A percentile compares a stretch with the other conserved stretches of the same genome.
Evolutionary conservation across 2,888 invertebrate genomes (phyloP).

Genomic region (Mythimna loreyi): DNA sequence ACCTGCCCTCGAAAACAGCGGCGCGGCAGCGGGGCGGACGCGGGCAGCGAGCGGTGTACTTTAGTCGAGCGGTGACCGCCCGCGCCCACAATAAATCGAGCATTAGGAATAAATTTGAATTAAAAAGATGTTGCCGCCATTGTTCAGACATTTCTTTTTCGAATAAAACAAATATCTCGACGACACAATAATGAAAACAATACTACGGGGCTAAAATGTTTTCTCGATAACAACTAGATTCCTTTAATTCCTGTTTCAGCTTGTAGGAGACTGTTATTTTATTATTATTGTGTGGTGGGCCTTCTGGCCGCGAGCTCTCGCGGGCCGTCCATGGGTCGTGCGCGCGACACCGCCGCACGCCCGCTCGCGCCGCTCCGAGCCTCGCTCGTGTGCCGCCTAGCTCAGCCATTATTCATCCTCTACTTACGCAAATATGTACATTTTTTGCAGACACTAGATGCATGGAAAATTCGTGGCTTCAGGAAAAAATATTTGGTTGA

Average conservation of each 20-base stretch:
- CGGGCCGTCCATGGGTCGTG: neutral
- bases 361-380: conserved; percentile 5
- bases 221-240: neutral
- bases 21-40: too few relatives aligned
- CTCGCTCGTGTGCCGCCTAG: conserved; percentile 23
- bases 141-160: too few relatives aligned
- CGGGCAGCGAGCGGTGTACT: too few relatives aligned
- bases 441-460: conserved; percentile 8
- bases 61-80: too few relatives aligned
- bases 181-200: too few relatives aligned
- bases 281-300: neutral
- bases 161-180: too few relatives aligned
- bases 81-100: too few relatives aligned
- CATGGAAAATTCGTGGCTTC: neutral
- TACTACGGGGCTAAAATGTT: neutral
- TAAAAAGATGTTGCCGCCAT: too few relatives aligned
- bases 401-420: conserved; percentile 17
- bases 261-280: too few relatives aligned
- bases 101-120: too few relatives aligned
- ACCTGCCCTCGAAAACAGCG: too few relatives aligned
- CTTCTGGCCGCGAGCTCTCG: neutral
- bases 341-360: conserved; percentile 14
- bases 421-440: conserved; percentile 13
- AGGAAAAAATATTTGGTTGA: neutral
- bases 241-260: neutral